Evolutionary conservation across 2,797 vertebrate genomes (phyloP), one percentile per base, ranked within the genome.

Genomic region (Gallinago solitaria): DNA sequence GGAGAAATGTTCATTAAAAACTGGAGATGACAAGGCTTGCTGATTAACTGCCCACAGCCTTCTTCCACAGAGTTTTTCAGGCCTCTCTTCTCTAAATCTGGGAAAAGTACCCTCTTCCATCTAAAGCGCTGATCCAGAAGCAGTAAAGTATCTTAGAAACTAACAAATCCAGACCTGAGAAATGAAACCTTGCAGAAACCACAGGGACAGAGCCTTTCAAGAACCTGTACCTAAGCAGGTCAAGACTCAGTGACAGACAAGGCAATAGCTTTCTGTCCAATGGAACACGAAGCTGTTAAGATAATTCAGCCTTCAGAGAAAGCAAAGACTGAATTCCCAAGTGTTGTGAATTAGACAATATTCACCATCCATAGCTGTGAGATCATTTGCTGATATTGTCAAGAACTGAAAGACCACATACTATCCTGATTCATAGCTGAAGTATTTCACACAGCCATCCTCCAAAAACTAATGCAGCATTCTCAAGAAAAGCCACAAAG

Each of bases 201-300:
- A 65, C 3, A 14, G 0, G 2, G 25, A n/a, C 0, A 75, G 23
- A 87, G 32, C 27, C 41, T 60, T 16, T 33, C 51, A 20, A 47
- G 30, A 87, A 63, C 23, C 64, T 51, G 19, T 1, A 24, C 9
- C 11, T n/a, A 16, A 54, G 45, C 28, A 45, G 1, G 16, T 6
- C 0, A 1, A 68, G n/a, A 28, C 39, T 27, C n/a, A 25, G 11
- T 20, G 30, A 64, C 32, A 71, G 39, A 60, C 30, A 57, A 45
- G n/a, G 20, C 32, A 71, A 48, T 1, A 60, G 33, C 16, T 33
- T 71, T 64, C 45, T 53, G 18, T n/a, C 19, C 5, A 5, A 6
- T 3, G 10, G 35, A 77, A 51, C 5, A 17, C 43, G 68, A 32
- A 23, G 20, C 33, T 35, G 20, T 4, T 37, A 41, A 50, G 28